A percentile compares a stretch with the other conserved stretches of the same genome.
These are phyloP conservation scores for Eleginops maclovinus DNA, from an alignment of 2,113 vertebrate genomes.

Conservation along the genomic window DNA sequence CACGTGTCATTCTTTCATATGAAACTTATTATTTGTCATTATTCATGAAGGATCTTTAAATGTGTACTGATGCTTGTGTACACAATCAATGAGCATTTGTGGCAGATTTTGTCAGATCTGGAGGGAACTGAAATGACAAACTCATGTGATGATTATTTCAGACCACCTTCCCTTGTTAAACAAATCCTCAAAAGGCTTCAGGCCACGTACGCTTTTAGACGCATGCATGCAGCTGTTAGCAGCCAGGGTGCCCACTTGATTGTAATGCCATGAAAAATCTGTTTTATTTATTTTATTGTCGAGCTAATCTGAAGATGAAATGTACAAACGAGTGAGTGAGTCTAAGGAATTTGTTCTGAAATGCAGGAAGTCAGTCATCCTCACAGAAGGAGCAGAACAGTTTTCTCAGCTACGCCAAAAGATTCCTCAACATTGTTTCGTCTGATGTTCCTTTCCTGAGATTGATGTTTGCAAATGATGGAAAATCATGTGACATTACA, in stretches of 20 bases:
- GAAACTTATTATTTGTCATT: no score
- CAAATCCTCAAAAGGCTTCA: slow-evolving; percentile 16
- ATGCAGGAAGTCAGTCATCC: slow-evolving; percentile 6
- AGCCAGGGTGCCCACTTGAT: neutral
- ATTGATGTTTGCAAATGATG: slow-evolving; percentile 2
- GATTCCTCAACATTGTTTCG: slow-evolving; percentile 20
- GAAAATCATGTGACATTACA: neutral
- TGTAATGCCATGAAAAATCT: neutral
- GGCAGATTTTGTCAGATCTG: neutral
- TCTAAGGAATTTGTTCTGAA: slow-evolving; percentile 13
- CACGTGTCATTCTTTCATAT: neutral
- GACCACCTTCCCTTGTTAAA: slow-evolving; percentile 31
- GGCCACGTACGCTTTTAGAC: neutral
- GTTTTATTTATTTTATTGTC: neutral
- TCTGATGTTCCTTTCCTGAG: neutral
- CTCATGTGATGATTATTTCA: slow-evolving; percentile 14
- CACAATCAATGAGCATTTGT: neutral
- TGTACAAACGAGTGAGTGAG: slow-evolving; percentile 7
- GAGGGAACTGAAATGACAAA: slow-evolving; percentile 4
- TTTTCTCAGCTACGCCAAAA: slow-evolving; percentile 16
- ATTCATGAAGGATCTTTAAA: neutral
- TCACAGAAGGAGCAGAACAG: slow-evolving; percentile 23
- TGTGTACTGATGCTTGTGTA: neutral
- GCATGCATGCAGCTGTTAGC: neutral
- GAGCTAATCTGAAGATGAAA: slow-evolving; percentile 9